Evolutionary conservation across 1,140 invertebrate genomes (phyloP).

Genomic region (Stenopsyche tienmushanensis): DNA sequence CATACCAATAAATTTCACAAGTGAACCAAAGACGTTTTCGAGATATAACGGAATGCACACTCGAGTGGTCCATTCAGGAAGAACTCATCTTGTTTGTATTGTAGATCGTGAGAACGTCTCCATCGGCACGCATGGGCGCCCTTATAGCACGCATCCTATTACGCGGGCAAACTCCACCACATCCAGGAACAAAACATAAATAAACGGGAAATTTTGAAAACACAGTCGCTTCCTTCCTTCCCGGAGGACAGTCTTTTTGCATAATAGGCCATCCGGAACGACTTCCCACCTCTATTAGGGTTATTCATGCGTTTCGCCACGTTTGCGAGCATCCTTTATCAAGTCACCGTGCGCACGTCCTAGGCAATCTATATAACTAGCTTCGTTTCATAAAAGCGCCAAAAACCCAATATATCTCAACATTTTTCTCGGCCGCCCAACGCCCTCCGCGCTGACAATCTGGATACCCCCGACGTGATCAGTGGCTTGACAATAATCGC

Average conservation of each 20-base stretch:
- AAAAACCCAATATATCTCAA: conserved; percentile 1
- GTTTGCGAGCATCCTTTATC: conserved; percentile 8
- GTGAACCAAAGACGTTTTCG: too few relatives aligned
- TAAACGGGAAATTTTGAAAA: neutral
- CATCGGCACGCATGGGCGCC: neutral
- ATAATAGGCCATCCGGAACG: conserved; percentile 1
- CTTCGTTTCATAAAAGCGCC: neutral
- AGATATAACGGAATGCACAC: too few relatives aligned
- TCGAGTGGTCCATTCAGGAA: neutral
- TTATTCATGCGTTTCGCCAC: conserved; percentile 17
- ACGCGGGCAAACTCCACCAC: neutral
- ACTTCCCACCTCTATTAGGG: conserved; percentile 10
- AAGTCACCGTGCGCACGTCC: neutral
- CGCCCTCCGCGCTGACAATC: neutral
- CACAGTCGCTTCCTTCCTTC: neutral
- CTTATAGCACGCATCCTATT: neutral
- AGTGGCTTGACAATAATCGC: neutral
- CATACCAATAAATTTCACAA: too few relatives aligned
- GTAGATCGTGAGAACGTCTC: too few relatives aligned
- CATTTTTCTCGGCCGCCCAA: neutral
- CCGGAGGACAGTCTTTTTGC: neutral
- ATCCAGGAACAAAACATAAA: neutral
- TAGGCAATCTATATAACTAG: neutral
- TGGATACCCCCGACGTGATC: neutral
- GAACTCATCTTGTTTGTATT: too few relatives aligned